Evolutionary conservation across 2,797 vertebrate species (phyloP), one percentile per base, ranked within the genome.

Genomic region (Parauchenoglanis ngamensis): DNA sequence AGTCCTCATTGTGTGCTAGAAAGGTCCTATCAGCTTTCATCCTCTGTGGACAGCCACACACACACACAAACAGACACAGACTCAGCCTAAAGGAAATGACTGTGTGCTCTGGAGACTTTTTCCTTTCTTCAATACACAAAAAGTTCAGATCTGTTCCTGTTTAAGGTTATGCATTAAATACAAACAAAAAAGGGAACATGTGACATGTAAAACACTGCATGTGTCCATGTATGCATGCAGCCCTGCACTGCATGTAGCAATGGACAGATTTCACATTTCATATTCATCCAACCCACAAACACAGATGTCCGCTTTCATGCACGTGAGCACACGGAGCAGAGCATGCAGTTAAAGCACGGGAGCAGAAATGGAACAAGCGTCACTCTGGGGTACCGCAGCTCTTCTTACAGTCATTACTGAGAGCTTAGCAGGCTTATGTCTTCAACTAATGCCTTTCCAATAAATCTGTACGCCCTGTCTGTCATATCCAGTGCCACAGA

Each of bases 1-100:
- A 97, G 94, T 96, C 95, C 91, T 96, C 96, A 92, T 91, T 96
- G 96, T 93, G 96, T 91, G 89, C 89, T 91, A 96, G 94, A 94
- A 91, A 92, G 92, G 89, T 92, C 94, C 92, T 96, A 94, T 93
- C 92, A 94, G 94, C 94, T 92, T 89, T 92, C 93, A 93, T 95
- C 95, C 93, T 97, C 97, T 98, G 98, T 94, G 90, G 97, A 96
- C 94, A 94, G 94, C 94, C 92, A 96, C 95, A 95, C 92, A 96
- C 92, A 84, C 81, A 90, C 0, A 82, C 40, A 65, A 6, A 63
- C 57, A 83, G 6, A 88, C 85, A 84, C 82, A 87, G 5, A 77
- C 78, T 77, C 49, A 79, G 78, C 17, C 89, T 81, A 73, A 86
- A 67, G 76, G 81, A 52, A 79, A 84, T 78, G 56, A 63, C 40